Evolutionary conservation across 2,888 invertebrate genomes (phyloP), one percentile per base, ranked within the genome.

Genomic region (Strigamia transsilvanica): DNA sequence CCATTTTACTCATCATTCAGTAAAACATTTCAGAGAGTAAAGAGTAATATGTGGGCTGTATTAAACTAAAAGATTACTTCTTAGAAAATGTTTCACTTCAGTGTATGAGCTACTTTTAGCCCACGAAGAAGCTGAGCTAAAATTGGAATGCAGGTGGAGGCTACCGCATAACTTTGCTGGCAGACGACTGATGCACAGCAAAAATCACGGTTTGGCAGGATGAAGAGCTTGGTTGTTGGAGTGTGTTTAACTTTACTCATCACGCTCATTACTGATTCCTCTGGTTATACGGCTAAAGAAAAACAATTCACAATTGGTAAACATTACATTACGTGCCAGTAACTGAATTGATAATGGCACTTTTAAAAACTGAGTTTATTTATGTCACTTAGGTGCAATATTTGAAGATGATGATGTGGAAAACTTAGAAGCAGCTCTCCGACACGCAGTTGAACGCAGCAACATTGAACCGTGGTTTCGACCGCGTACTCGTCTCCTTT

Each of bases 381-480:
- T 56, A 7, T 56, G 7, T 73, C 27, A 61, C 27, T 27, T 73
- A 73, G 73, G 73, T 15, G 73, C 32, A 4, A 73, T 73, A 27
- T 73, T 73, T 27, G 73, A 73, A 73, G 32, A 73, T 27, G 79
- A 38, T 79, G 34, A 18, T 32, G 18, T 3, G 1, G 83, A 84
- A n/a, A 79, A 82, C 83, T 84, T 80, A 21, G 85, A 86, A 77
- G 34, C 84, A 46, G 87, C 87, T 10, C 87, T 88, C 83, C 85
- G 86, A 82, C 85, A 86, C 82, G 88, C 88, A 6, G 86, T 88
- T 41, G 85, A 85, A 42, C 83, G 84, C 41, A 84, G 85, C 80
- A 86, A 85, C 41, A 83, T 85, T 32, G 85, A 84, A 42, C 32
- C 80, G 21, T 80, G 82, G 27, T 80, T 87, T 85, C 84, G 85